These are phyloP conservation scores for Cichladusa arquata DNA, from an alignment of 2,113 vertebrate species.

Conservation along the genomic window DNA sequence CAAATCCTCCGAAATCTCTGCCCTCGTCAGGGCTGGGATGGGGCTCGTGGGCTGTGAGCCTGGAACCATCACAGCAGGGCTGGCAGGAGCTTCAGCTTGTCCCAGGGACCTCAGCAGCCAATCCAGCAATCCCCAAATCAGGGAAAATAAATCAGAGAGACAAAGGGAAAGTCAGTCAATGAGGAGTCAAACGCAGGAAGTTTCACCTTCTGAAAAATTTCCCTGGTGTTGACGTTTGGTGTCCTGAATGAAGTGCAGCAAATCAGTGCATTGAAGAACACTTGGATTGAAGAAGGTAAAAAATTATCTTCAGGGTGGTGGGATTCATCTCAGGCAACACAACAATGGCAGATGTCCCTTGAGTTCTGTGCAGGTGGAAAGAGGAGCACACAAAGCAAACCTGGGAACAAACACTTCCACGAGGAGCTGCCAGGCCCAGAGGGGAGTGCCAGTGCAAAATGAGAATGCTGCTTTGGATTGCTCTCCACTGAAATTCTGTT, in stretches of 20 bases:
- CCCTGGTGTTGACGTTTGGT: neutral
- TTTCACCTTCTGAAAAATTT: neutral
- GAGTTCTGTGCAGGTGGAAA: neutral
- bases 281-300: neutral
- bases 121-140: neutral
- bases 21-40: fast-evolving
- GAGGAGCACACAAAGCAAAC: neutral
- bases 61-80: fast-evolving
- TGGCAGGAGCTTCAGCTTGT: neutral
- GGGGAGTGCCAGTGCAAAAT: neutral
- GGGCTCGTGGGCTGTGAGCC: too few species aligned
- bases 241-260: neutral
- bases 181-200: neutral
- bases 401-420: neutral
- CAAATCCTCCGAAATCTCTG: neutral
- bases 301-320: neutral
- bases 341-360: neutral
- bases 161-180: neutral
- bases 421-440: neutral
- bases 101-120: neutral
- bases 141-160: too few species aligned
- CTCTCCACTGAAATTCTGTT: neutral
- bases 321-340: neutral
- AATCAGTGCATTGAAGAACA: neutral
- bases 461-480: neutral